Conservation (phyloP, 2,888 invertebrate genomes). For the Laothoe populi region DNA sequence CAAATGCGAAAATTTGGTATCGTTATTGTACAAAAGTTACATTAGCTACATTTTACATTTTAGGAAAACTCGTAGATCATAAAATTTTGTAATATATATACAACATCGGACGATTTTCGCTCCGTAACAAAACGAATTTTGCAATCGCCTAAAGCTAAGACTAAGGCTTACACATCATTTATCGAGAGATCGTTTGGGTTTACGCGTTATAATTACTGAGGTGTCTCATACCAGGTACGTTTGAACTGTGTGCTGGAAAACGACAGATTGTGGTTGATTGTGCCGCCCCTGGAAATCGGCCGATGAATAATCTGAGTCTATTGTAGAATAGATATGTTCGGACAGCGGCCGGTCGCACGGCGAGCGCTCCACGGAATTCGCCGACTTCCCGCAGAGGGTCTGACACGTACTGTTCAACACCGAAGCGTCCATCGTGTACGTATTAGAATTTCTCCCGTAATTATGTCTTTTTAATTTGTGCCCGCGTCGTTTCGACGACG, state of each 20-base stretch:
- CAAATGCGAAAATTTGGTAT: conserved; percentile 83
- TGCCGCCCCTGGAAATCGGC: conserved; percentile 73
- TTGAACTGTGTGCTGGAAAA: conserved; percentile 80
- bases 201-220: conserved; percentile 45
- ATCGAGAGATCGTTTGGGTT: conserved; percentile 69
- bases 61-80: conserved; percentile 63
- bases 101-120: conserved; percentile 69
- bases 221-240: conserved; percentile 76
- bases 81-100: conserved; percentile 75
- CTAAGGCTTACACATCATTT: conserved; percentile 64
- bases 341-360: conserved; percentile 90
- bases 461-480: conserved; percentile 84
- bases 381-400: conserved; percentile 84
- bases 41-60: conserved; percentile 52
- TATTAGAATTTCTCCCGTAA: conserved; percentile 93
- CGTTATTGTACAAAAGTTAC: conserved; percentile 83
- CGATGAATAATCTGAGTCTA: conserved; percentile 94
- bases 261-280: conserved; percentile 74
- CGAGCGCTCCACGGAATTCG: conserved; percentile 82
- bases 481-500: conserved; percentile 88
- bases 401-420: conserved; percentile 86
- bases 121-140: conserved; percentile 67
- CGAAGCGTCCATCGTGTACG: conserved; percentile 91
- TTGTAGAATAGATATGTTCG: conserved; percentile 95
- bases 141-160: conserved; percentile 65